These are phyloP conservation scores for Antrozous pallidus DNA, from an alignment of 2,797 vertebrate genomes.

Conservation along the genomic window DNA sequence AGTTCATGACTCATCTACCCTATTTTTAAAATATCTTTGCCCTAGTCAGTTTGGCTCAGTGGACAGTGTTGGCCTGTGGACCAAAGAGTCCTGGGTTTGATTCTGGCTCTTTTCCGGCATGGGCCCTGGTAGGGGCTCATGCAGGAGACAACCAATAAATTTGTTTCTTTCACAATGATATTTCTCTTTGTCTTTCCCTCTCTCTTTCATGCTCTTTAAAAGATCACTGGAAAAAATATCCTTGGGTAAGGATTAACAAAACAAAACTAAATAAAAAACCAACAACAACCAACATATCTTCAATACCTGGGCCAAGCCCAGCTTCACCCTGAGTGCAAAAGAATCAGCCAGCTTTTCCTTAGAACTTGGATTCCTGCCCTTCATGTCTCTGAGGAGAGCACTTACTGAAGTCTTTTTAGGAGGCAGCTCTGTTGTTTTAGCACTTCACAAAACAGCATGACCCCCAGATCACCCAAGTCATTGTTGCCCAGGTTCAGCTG, in stretches of 20 bases:
- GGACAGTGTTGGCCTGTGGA: too few relatives aligned
- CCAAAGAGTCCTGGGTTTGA: too few relatives aligned
- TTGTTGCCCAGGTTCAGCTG: slow-evolving; percentile 82
- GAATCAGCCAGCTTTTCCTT: not conserved
- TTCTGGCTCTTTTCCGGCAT: too few relatives aligned
- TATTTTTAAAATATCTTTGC: not conserved
- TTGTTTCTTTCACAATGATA: too few relatives aligned
- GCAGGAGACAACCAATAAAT: too few relatives aligned
- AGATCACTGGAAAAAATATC: too few relatives aligned
- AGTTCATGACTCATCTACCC: not conserved
- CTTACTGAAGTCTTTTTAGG: slow-evolving; percentile 82
- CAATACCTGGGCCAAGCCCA: not conserved
- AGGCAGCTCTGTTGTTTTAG: slow-evolving; percentile 76
- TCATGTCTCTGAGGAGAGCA: not conserved
- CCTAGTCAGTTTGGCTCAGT: too few relatives aligned
- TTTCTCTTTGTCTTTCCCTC: too few relatives aligned
- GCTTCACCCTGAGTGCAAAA: not conserved
- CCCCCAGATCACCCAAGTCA: slow-evolving; percentile 78
- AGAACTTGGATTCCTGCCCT: not conserved
- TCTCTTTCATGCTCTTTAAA: too few relatives aligned
- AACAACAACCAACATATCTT: not conserved
- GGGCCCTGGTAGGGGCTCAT: too few relatives aligned
- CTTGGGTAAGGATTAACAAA: too few relatives aligned
- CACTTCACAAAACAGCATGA: slow-evolving; percentile 81
- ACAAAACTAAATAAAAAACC: too few relatives aligned